These are phyloP conservation scores for Drosophila tsacasi DNA, from an alignment of 1,140 invertebrate genomes.

Conservation along the genomic window DNA sequence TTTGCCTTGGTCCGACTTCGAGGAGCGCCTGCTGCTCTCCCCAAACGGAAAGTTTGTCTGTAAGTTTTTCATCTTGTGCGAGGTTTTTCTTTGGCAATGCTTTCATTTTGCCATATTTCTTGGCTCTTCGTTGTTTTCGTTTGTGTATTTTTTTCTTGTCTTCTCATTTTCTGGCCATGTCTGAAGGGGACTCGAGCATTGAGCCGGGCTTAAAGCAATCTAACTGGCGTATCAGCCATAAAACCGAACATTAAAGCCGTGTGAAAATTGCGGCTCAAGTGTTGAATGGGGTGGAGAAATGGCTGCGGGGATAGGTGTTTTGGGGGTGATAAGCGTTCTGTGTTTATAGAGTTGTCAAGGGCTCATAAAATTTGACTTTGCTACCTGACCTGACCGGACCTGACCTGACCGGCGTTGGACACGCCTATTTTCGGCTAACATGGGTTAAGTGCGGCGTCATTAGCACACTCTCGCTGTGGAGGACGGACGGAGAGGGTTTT, in stretches of 20 bases:
- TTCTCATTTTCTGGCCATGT: slow-evolving; percentile 15
- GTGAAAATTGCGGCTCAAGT: slow-evolving; percentile 60
- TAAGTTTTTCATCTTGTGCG: slow-evolving; percentile 40
- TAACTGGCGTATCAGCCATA: slow-evolving; percentile 58
- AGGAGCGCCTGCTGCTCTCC: slow-evolving; percentile 35
- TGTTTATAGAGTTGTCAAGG: slow-evolving; percentile 77
- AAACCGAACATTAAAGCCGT: slow-evolving; percentile 67
- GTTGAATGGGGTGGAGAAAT: slow-evolving; percentile 20
- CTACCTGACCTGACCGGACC: slow-evolving; percentile 49
- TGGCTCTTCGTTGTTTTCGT: slow-evolving; percentile 12
- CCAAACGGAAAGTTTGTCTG: slow-evolving; percentile 62
- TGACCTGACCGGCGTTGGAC: slow-evolving; percentile 18
- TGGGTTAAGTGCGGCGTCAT: slow-evolving; percentile 72
- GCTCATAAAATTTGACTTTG: slow-evolving; percentile 66
- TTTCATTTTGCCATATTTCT: slow-evolving; percentile 64
- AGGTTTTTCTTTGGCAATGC: slow-evolving; percentile 52
- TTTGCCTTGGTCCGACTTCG: slow-evolving; percentile 23
- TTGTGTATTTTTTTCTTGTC: background rate
- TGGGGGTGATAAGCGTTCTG: slow-evolving; percentile 59
- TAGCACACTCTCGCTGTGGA: slow-evolving; percentile 59
- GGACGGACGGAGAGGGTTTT: slow-evolving; percentile 22
- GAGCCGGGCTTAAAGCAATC: slow-evolving; percentile 64
- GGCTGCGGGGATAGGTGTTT: slow-evolving; percentile 1
- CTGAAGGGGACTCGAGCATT: slow-evolving; percentile 21
- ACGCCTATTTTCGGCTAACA: slow-evolving; percentile 63